A percentile compares a stretch with the other conserved stretches of the same genome.
These are phyloP conservation scores for Bombylius major DNA, from an alignment of 2,888 invertebrate species.

Conservation along the genomic window DNA sequence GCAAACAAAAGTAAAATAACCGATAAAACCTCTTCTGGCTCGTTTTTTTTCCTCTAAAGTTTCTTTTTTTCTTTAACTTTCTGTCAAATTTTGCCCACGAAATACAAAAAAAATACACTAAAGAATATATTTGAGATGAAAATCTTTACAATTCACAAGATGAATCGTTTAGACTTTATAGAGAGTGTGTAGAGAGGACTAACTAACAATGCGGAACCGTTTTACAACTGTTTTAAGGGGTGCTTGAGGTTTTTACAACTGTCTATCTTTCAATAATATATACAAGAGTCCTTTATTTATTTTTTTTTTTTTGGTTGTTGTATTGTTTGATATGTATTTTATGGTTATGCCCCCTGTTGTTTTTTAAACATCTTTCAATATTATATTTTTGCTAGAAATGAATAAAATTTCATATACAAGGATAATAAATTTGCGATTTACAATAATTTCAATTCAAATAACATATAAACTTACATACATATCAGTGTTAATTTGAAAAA, in stretches of 20 bases:
- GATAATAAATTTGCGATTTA: conserved; percentile 4
- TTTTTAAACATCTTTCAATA: conserved; percentile 6
- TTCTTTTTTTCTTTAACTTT: background rate
- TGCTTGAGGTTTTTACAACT: conserved; percentile 14
- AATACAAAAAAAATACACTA: too few relatives aligned
- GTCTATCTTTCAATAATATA: conserved; percentile 4
- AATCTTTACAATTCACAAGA: background rate
- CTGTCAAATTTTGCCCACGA: background rate
- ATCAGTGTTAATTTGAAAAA: background rate
- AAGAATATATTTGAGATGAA: background rate
- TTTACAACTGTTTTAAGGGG: conserved; percentile 14
- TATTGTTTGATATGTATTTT: background rate
- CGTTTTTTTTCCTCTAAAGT: background rate
- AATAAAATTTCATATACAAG: background rate
- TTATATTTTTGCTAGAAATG: background rate
- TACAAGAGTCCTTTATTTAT: conserved; percentile 8
- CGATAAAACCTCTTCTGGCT: background rate
- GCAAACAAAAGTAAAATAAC: conserved; percentile 4
- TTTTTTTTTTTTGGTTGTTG: conserved; percentile 5
- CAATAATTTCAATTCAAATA: background rate
- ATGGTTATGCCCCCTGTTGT: conserved; percentile 11
- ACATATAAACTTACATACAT: background rate
- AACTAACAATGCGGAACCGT: conserved; percentile 13
- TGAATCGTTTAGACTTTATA: too few relatives aligned
- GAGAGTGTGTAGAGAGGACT: background rate